Conservation (phyloP, 2,888 invertebrate genomes). For the Hipparchia semele region DNA sequence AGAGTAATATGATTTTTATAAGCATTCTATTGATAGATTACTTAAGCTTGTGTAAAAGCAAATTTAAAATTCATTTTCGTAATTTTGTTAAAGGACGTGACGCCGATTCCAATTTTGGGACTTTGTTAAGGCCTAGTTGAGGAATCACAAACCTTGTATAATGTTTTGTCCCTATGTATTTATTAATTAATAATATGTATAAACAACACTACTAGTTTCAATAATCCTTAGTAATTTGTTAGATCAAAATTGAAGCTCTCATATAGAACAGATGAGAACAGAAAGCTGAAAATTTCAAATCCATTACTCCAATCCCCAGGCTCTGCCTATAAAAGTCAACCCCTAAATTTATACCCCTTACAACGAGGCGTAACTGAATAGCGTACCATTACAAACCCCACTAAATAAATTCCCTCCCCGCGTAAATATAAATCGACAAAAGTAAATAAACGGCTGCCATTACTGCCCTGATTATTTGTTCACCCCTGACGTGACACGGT, state of each 20-base stretch:
- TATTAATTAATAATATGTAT: too few species aligned
- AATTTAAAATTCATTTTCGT: too few species aligned
- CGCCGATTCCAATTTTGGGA: not conserved
- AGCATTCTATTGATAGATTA: too few species aligned
- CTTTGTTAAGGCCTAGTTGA: too few species aligned
- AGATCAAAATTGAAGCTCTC: not conserved
- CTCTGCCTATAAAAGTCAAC: slow-evolving; percentile 41
- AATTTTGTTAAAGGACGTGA: too few species aligned
- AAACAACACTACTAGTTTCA: not conserved
- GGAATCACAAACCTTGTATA: too few species aligned
- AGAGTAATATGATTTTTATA: too few species aligned
- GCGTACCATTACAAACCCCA: slow-evolving; percentile 67
- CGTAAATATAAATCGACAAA: slow-evolving; percentile 74
- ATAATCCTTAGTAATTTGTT: not conserved
- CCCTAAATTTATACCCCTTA: slow-evolving; percentile 56
- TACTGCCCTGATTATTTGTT: slow-evolving; percentile 79
- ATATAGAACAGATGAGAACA: slow-evolving; percentile 25
- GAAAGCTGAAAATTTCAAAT: slow-evolving; percentile 32
- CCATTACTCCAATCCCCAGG: slow-evolving; percentile 32
- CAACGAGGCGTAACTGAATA: slow-evolving; percentile 77
- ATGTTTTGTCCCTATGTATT: too few species aligned
- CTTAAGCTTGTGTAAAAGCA: too few species aligned
- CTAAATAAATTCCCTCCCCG: slow-evolving; percentile 64
- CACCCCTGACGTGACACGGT: slow-evolving; percentile 57
- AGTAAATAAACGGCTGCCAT: slow-evolving; percentile 80